Evolutionary conservation across 2,888 invertebrate genomes (phyloP).

Genomic region (Mimas tiliae): DNA sequence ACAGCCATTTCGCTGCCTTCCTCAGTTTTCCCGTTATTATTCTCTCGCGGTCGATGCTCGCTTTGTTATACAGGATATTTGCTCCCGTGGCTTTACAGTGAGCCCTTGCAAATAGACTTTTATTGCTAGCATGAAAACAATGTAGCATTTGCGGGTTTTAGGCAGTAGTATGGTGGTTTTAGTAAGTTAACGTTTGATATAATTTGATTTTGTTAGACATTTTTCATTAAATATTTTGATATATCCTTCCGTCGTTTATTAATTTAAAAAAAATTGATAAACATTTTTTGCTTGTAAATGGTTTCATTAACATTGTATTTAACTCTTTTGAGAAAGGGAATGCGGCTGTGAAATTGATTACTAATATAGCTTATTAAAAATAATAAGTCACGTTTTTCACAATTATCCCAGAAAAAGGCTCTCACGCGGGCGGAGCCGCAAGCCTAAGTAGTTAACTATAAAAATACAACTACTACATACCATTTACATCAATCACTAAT

Average conservation of each 20-base stretch:
- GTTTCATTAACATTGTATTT: no score
- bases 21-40: background rate
- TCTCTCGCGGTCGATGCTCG: conserved; percentile 22
- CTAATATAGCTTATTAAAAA: no score
- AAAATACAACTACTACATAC: background rate
- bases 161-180: background rate
- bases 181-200: background rate
- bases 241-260: no score
- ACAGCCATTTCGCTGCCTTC: background rate
- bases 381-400: no score
- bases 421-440: no score
- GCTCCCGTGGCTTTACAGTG: background rate
- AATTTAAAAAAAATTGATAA: no score
- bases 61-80: conserved; percentile 13
- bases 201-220: background rate
- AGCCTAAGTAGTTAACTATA: no score
- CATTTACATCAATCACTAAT: background rate
- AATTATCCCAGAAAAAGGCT: no score
- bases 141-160: background rate
- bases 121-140: conserved; percentile 2
- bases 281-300: no score
- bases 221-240: no score
- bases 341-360: no score
- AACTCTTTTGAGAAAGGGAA: no score
- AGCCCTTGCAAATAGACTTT: background rate